Base-by-base conservation (phyloP, 2,113 vertebrate species). In the Cygnus buccinator region DNA sequence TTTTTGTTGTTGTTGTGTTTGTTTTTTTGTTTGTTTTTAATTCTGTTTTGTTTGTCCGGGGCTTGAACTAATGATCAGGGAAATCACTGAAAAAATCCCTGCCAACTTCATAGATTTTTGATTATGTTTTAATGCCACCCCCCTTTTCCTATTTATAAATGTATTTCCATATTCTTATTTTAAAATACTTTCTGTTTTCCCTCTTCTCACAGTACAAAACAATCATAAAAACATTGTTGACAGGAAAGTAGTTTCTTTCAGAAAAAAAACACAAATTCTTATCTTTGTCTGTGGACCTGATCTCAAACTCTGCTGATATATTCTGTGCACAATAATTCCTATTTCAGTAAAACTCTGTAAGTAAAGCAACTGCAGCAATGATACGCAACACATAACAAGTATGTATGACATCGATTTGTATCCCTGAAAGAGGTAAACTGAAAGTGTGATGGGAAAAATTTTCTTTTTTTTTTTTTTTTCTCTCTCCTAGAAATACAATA, bases 131-230 rank as follows among this genome's bases (percentile, higher is more conserved):
- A 76, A 23, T 23, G 25, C 5, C 8, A 12, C 46, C 65, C 10
- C 1, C 4, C 65, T 58, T 68, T 68, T 26, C 11, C 13, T 21
- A 17, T 2, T 0, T 77, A 46, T 12, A 65, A 75, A 54, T 1
- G 3, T 29, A 3, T 35, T 41, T 39, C 12, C 25, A 26, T 26
- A 52, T 33, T 43, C 23, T 74, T 33, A 17, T 65, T 86, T 66
- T 43, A 6, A 66, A 48, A 28, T 57, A 57, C 1, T 70, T 83
- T 88, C 37, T 43, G 3, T 65, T 78, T 16, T 3, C 9, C 10
- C 1, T 59, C 11, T 59, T 6, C 10, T 9, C 10, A 6, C n/a
- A 57, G 6, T 57, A 43, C 18, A 80, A 79, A 63, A 5, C 4
- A 20, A 39, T 13, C 20, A 16, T 59, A 55, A 78, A 80, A 71